These are phyloP conservation scores for Cathartes aura DNA, from an alignment of 2,113 vertebrate genomes.

Conservation along the genomic window DNA sequence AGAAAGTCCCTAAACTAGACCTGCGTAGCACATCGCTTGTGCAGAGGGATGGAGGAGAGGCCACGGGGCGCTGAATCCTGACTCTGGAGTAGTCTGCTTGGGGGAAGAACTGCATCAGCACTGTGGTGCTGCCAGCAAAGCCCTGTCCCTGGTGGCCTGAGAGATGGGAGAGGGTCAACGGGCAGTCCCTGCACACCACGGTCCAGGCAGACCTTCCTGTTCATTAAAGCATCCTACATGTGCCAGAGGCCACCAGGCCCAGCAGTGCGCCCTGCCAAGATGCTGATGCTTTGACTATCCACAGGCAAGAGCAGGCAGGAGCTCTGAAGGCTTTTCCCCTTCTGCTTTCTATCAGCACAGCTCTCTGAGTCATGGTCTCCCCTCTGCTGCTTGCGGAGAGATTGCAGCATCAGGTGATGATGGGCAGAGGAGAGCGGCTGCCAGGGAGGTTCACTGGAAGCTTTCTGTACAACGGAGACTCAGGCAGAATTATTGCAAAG, in stretches of 20 bases:
- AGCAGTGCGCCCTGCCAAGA: background rate
- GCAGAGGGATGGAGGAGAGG: background rate
- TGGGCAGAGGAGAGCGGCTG: background rate
- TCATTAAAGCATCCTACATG: rapidly evolving
- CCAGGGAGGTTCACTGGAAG: background rate
- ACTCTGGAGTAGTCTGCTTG: background rate
- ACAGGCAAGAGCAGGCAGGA: background rate
- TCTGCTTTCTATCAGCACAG: background rate
- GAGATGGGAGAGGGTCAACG: background rate
- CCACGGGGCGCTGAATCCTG: rapidly evolving
- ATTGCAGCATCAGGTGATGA: background rate
- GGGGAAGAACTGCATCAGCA: background rate
- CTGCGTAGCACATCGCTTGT: rapidly evolving
- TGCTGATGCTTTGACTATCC: rapidly evolving
- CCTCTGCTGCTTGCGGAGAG: background rate
- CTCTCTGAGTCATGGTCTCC: background rate
- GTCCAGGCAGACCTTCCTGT: background rate
- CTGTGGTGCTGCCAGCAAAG: background rate
- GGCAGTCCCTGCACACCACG: rapidly evolving
- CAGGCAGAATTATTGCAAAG: background rate
- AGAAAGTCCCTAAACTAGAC: background rate
- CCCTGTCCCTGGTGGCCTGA: background rate
- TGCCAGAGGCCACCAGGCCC: background rate
- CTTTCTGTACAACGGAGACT: background rate
- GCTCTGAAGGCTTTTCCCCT: background rate